These are phyloP conservation scores for Aphaenogaster floridana DNA, from an alignment of 1,140 invertebrate genomes.

Conservation along the genomic window DNA sequence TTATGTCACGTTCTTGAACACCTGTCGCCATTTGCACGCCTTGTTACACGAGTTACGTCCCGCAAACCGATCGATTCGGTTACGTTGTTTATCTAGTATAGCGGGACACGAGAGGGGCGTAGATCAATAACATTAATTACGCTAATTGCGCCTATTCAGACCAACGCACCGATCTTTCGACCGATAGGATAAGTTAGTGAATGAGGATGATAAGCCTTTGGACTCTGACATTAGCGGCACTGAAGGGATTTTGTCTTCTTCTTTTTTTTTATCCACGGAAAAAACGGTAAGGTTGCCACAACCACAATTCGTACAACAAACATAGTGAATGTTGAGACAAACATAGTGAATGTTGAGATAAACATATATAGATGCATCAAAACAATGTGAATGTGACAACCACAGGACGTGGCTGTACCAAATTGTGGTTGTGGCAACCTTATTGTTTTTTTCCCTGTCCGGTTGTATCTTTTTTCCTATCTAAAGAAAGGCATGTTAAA, in stretches of 20 bases:
- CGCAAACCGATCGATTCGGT: conserved; percentile 35
- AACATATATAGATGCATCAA: no score
- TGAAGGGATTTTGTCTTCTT: not conserved
- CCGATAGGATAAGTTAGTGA: not conserved
- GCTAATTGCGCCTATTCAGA: conserved; percentile 26
- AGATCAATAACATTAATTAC: conserved; percentile 57
- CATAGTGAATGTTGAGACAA: no score
- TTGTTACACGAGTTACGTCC: conserved; percentile 20
- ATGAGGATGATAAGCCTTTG: not conserved
- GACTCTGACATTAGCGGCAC: not conserved
- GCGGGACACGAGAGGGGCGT: not conserved
- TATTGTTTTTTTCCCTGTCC: no score
- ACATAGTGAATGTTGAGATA: no score
- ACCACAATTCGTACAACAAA: no score
- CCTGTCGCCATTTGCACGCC: conserved; percentile 41
- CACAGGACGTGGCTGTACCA: no score
- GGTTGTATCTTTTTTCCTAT: no score
- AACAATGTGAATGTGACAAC: no score
- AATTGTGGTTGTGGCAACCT: no score
- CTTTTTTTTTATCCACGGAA: not conserved
- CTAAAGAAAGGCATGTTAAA: no score
- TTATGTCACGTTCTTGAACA: conserved; percentile 29
- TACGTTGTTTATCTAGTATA: conserved; percentile 15
- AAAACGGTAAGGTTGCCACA: no score
- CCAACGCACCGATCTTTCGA: not conserved